Evolutionary conservation across 1,140 invertebrate genomes (phyloP), one percentile per base, ranked within the genome.

Genomic region (Leucophenga varia): DNA sequence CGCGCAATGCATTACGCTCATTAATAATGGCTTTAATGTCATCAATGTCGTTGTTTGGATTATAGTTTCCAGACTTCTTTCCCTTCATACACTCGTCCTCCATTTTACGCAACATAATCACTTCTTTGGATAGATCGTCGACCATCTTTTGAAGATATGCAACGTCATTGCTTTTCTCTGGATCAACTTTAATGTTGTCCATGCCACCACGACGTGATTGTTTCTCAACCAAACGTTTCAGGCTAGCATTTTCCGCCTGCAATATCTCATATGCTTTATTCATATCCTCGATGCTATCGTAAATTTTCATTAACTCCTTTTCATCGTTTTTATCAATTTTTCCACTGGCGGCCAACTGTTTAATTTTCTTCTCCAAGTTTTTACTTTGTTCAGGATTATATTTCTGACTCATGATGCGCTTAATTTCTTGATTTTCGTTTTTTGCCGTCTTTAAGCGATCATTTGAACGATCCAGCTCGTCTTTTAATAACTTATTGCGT

Each of bases 221-320:
- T 22, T 72, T 72, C 9, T 69, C 70, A 20, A 72, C 55, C 9
- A 70, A 40, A 8, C 63, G 47, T 40, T 63, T 67, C 0, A 72
- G 52, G 28, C 58, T 61, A 5, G 36, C 53, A 47, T 73, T 73
- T 32, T 73, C 60, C 2, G 60, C 53, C 30, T 61, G 51, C 1
- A 64, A 41, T n/a, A 68, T 59, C 9, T 72, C 64, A 30, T 61
- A 55, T 0, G 60, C 56, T 37, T 59, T 72, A 43, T 59, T 61
- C 52, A 70, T 57, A 37, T 68, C 60, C 38, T 70, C 65, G 19
- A 72, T 51, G n/a, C 59, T 46, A 12, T 44, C 38, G 18, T 57
- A 48, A 17, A 72, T 38, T 0, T 48, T 34, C 13, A 43, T 18
- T 1, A 72, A 44, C 3, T 72, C 69, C 12, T 50, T 45, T 35